These are phyloP conservation scores for Acleris emargana DNA, from an alignment of 2,888 invertebrate genomes.

Conservation along the genomic window DNA sequence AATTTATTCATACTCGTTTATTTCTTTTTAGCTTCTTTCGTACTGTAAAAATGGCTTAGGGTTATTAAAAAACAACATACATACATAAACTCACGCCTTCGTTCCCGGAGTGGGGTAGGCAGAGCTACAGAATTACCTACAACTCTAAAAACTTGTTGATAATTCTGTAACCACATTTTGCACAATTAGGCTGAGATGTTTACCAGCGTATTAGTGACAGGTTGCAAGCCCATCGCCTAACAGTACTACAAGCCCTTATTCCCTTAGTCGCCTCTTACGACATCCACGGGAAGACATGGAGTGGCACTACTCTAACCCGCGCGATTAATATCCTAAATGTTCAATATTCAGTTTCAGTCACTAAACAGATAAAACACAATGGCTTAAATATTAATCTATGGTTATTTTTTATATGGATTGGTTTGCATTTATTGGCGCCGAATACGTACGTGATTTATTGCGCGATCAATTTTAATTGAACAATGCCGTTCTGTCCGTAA, in stretches of 20 bases:
- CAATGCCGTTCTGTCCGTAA: slow-evolving; percentile 39
- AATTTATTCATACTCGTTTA: slow-evolving; percentile 32
- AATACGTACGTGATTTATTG: slow-evolving; percentile 40
- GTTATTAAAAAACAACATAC: not conserved
- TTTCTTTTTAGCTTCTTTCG: slow-evolving; percentile 5
- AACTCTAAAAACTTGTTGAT: no score
- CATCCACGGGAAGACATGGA: no score
- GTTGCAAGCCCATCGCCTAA: no score
- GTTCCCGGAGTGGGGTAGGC: no score
- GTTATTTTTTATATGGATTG: not conserved
- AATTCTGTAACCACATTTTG: no score
- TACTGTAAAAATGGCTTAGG: not conserved
- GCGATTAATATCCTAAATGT: not conserved
- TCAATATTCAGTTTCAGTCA: not conserved
- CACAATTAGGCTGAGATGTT: no score
- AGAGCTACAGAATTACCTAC: no score
- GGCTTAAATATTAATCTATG: not conserved
- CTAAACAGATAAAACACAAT: not conserved
- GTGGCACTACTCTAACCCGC: no score
- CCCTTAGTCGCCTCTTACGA: no score
- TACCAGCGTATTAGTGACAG: no score
- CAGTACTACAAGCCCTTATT: no score
- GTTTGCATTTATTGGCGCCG: slow-evolving; percentile 28
- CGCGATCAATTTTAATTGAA: slow-evolving; percentile 42
- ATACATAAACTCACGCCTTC: no score